Conservation (phyloP, 2,797 vertebrate species). For the Harpagifer antarcticus region DNA sequence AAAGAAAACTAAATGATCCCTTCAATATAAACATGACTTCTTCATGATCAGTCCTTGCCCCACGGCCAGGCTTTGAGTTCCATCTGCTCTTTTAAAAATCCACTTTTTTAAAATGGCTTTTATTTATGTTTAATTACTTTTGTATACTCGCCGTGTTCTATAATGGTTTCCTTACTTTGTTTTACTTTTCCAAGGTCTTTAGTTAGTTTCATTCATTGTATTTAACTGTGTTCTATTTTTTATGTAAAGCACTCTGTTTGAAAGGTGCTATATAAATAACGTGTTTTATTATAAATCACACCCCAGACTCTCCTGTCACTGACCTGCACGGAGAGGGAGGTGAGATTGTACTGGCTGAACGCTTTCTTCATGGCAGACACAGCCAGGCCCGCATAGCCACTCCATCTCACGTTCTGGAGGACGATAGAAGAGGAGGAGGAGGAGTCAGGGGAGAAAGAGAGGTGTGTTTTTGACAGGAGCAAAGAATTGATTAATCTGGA, state of each 20-base stretch:
- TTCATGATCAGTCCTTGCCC: slow-evolving; percentile 30
- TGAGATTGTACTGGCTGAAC: slow-evolving; percentile 85
- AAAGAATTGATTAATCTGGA: slow-evolving; percentile 78
- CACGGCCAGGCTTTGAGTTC: slow-evolving; percentile 42
- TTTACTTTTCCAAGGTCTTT: too few species aligned
- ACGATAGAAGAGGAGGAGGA: slow-evolving; percentile 46
- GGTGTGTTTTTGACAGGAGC: slow-evolving; percentile 68
- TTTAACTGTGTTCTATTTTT: too few species aligned
- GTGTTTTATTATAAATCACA: slow-evolving; percentile 11
- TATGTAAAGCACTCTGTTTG: too few species aligned
- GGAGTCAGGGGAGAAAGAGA: slow-evolving; percentile 43
- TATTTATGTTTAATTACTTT: too few species aligned
- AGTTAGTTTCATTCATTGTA: too few species aligned
- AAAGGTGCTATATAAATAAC: too few species aligned
- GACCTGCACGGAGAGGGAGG: slow-evolving; percentile 86
- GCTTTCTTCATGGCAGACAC: slow-evolving; percentile 88
- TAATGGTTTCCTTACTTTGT: too few species aligned
- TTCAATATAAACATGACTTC: slow-evolving; percentile 17
- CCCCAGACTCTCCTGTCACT: slow-evolving; percentile 69
- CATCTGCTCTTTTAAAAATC: not conserved
- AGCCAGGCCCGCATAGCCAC: slow-evolving; percentile 81
- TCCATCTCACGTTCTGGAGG: slow-evolving; percentile 86
- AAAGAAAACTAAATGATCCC: slow-evolving; percentile 20
- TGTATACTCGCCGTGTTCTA: too few species aligned
- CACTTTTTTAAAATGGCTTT: too few species aligned